phyloP scores from a whole-genome alignment of 2,797 vertebrate genomes.

The Cyprinodon diabolis region DNA sequence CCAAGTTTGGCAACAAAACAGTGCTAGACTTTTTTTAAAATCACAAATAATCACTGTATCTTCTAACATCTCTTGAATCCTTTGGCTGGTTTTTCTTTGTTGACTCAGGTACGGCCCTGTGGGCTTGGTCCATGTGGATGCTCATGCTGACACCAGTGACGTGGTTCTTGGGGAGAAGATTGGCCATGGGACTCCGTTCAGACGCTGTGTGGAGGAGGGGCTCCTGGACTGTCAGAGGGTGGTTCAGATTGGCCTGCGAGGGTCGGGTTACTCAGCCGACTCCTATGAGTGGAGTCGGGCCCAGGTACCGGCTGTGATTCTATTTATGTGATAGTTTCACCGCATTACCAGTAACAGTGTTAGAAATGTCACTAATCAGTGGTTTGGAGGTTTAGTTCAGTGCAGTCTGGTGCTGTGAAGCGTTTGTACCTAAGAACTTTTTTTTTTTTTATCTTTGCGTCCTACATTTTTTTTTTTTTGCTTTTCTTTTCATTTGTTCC shows the following conservation, averaged over 20 bases:
- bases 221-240: conserved; percentile 89
- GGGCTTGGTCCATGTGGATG: conserved; percentile 92
- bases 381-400: not conserved
- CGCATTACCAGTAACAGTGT: not conserved
- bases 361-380: not conserved
- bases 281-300: conserved; percentile 83
- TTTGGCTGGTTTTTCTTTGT: not conserved
- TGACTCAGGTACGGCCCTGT: conserved; percentile 85
- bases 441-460: not conserved
- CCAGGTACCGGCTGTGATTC: conserved; percentile 78
- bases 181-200: conserved; percentile 89
- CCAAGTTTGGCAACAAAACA: not conserved
- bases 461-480: not conserved
- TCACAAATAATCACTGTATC: not conserved
- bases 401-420: not conserved
- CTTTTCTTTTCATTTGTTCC: too few relatives aligned
- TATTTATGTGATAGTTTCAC: not conserved
- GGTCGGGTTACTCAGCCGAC: conserved; percentile 81
- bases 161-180: conserved; percentile 87
- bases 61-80: not conserved
- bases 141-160: conserved; percentile 88
- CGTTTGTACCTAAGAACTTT: not conserved
- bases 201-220: conserved; percentile 89
- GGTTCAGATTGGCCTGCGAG: conserved; percentile 91
- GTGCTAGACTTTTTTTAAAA: too few relatives aligned